Percentiles rank a stretch among this genome's conserved stretches.
Conservation (phyloP, 2,797 vertebrate genomes). For the Kryptolebias ocellatus region DNA sequence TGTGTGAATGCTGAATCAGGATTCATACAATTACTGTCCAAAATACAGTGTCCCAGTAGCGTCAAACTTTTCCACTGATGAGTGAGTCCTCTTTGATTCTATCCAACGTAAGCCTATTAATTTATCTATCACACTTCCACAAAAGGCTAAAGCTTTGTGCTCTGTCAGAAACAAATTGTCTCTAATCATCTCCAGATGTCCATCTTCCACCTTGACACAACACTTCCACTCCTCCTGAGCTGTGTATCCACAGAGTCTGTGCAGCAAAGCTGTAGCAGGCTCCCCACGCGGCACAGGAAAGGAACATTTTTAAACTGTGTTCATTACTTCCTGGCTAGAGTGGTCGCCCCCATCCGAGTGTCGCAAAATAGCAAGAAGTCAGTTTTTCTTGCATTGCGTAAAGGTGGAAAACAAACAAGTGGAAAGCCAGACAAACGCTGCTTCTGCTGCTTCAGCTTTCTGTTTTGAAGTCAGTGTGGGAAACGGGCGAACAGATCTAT, state of each 20-base stretch:
- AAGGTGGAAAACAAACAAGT: conserved; percentile 70
- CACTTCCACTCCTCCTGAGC: conserved; percentile 67
- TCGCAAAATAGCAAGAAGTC: too few species aligned
- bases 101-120: conserved; percentile 67
- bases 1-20: too few species aligned
- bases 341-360: background rate
- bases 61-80: conserved; percentile 70
- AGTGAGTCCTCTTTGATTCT: conserved; percentile 59
- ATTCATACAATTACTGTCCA: conserved; percentile 41
- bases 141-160: conserved; percentile 65
- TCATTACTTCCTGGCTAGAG: conserved; percentile 71
- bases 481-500: conserved; percentile 54
- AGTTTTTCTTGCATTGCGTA: conserved; percentile 40
- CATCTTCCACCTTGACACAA: conserved; percentile 75
- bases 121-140: conserved; percentile 68
- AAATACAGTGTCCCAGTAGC: conserved; percentile 32
- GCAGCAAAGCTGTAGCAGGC: conserved; percentile 44
- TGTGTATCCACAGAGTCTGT: conserved; percentile 26
- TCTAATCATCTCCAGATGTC: conserved; percentile 79
- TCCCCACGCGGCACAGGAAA: conserved; percentile 47
- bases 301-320: conserved; percentile 61
- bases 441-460: conserved; percentile 36
- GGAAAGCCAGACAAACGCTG: conserved; percentile 51
- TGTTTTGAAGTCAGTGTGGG: conserved; percentile 60
- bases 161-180: conserved; percentile 79